Conservation (phyloP, 2,113 vertebrate genomes). For the Gila orcuttii region DNA sequence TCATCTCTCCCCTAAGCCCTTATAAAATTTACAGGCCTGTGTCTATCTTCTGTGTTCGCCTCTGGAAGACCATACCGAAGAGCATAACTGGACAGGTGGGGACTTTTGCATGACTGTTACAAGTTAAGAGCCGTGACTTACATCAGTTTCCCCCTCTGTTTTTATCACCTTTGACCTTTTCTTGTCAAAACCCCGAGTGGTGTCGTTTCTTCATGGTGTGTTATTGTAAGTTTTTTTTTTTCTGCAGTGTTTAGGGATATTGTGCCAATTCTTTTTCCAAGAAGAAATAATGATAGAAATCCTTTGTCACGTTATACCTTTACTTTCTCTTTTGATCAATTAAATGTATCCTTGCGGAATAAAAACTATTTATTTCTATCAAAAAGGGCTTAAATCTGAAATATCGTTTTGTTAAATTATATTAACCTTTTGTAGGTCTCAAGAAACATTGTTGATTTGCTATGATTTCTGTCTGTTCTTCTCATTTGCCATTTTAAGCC, state of each 20-base stretch:
- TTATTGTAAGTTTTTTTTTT: background rate
- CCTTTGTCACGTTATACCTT: background rate
- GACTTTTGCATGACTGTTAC: conserved; percentile 36
- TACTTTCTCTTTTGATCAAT: background rate
- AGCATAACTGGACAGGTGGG: conserved; percentile 25
- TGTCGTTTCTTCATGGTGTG: conserved; percentile 14
- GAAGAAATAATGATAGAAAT: background rate
- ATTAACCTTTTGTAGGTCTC: background rate
- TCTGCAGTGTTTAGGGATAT: background rate
- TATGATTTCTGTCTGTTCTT: background rate
- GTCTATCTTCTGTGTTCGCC: conserved; percentile 50
- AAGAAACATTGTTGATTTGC: background rate
- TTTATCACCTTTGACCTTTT: conserved; percentile 18
- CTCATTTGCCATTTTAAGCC: conserved; percentile 31
- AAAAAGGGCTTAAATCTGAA: too few relatives aligned
- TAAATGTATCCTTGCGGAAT: background rate
- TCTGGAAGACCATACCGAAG: conserved; percentile 37
- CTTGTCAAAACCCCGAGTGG: background rate
- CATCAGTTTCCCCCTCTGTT: conserved; percentile 19
- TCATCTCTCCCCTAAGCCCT: conserved; percentile 52
- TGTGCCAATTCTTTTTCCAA: background rate
- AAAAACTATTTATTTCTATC: too few relatives aligned
- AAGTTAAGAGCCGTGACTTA: conserved; percentile 30
- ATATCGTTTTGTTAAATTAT: background rate
- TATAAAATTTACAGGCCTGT: conserved; percentile 56